phyloP scores from a whole-genome alignment of 1,140 invertebrate species.

The Araneus ventricosus region DNA sequence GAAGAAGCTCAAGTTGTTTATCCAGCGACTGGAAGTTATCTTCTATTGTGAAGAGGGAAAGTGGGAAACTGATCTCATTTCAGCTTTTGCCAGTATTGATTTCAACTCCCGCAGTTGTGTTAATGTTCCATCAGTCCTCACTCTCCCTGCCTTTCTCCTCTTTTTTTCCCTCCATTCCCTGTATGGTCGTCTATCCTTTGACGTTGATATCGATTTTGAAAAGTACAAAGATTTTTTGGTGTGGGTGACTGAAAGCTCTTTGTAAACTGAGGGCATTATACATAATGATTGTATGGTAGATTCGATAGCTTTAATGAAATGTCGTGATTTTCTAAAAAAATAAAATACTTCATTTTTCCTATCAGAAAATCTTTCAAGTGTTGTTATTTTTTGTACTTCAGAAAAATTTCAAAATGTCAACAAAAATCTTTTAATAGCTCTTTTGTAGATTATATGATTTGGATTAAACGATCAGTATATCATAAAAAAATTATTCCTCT shows the following conservation, averaged over 20 bases:
- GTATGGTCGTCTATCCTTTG: not conserved
- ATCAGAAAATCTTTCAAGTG: no score
- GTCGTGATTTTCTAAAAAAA: no score
- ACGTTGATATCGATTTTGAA: conserved; percentile 28
- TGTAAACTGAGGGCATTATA: not conserved
- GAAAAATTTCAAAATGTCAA: no score
- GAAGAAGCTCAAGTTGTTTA: not conserved
- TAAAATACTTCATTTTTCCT: no score
- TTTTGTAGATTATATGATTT: no score
- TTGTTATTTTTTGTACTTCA: no score
- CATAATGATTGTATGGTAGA: not conserved
- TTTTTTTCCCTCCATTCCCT: not conserved
- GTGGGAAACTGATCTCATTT: not conserved
- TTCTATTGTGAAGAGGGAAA: not conserved
- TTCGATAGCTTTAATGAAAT: no score
- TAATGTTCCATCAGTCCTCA: conserved; percentile 16
- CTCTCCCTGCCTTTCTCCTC: not conserved
- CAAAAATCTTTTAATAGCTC: no score
- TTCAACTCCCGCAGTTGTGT: conserved; percentile 22
- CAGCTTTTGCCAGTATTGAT: not conserved
- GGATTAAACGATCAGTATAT: no score
- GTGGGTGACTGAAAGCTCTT: not conserved
- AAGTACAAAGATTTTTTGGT: not conserved
- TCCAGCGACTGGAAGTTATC: not conserved
- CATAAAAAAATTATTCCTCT: no score